Base-by-base conservation (phyloP, 2,113 vertebrate species). In the Pomatorhinus ruficollis region DNA sequence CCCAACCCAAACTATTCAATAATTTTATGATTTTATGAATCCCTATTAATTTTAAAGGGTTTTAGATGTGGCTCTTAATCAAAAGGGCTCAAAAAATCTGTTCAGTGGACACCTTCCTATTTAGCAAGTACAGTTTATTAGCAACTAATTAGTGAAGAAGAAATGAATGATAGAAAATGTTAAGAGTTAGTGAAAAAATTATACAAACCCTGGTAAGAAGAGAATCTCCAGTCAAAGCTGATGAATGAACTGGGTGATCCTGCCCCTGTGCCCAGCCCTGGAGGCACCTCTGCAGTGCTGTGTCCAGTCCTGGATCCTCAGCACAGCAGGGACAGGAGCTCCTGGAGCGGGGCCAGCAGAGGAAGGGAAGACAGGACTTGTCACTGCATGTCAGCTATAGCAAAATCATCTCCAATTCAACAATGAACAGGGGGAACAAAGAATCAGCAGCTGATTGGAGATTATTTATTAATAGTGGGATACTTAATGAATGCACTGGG, bases 291-390 rank as follows among this genome's bases (percentile, higher is more conserved):
- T 65, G 30, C 3, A n/a, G 28, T 3, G 49, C 50, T 23, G 6
- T 49, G 60, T 7, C 40, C 59, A 30, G 30, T 24, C 49, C 35
- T 23, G n/a, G 5, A 10, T 30, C 35, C 15, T 30, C 60, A 65
- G 30, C 19, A n/a, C n/a, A n/a, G 59, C 40, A n/a, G 23, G 42
- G 42, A 3, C 42, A 40, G 42, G 35, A 84, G 19, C 28, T 40
- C 35, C 50, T 47, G n/a, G 18, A 49, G 24, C 0, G 1, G 6
- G 12, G 23, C 23, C 19, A 3, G 50, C 3, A 17, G 30, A 50
- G 15, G 24, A 65, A 47, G 30, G 15, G 42, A 88, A 64, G 16
- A 20, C 16, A 52, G 28, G 68, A 63, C n/a, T 52, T 68, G 50
- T 33, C 35, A 40, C 5, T 63, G 42, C 33, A 23, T 3, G 4